phyloP scores from a whole-genome alignment of 2,888 invertebrate genomes.

The Automeris io region DNA sequence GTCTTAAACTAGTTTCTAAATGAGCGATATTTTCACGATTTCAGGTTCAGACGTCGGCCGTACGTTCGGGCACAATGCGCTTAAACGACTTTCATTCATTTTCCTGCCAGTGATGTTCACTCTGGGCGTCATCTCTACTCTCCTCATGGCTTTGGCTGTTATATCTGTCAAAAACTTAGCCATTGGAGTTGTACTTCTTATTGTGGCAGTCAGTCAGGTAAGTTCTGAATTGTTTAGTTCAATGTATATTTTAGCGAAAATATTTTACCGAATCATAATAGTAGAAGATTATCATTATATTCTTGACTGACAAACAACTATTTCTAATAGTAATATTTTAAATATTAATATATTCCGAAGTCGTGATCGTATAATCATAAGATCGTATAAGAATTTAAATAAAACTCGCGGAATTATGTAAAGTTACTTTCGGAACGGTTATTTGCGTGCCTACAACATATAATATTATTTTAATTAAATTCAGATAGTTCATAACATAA shows the following conservation, averaged over 20 bases:
- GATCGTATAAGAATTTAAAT: too few relatives aligned
- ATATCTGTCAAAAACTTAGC: conserved; percentile 85
- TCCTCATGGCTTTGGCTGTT: conserved; percentile 82
- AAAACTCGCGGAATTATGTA: background rate
- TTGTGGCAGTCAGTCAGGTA: conserved; percentile 78
- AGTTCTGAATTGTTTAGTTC: conserved; percentile 4
- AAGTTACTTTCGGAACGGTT: background rate
- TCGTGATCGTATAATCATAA: too few relatives aligned
- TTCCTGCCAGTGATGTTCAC: conserved; percentile 86
- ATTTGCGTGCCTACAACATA: too few relatives aligned
- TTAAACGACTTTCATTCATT: conserved; percentile 83
- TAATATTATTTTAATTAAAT: too few relatives aligned
- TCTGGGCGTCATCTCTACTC: conserved; percentile 84
- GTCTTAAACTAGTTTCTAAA: too few relatives aligned
- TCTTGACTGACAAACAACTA: too few relatives aligned
- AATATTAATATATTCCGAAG: too few relatives aligned
- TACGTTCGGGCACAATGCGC: conserved; percentile 83
- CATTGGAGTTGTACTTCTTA: conserved; percentile 80
- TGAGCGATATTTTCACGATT: too few relatives aligned
- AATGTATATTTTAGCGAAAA: background rate
- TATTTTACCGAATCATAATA: too few relatives aligned
- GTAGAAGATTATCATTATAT: too few relatives aligned
- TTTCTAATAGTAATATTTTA: too few relatives aligned
- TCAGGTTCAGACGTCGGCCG: conserved; percentile 73
- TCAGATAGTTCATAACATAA: too few relatives aligned